Percentiles rank a stretch among this genome's conserved stretches.
Evolutionary conservation across 2,113 vertebrate genomes (phyloP).

Genomic region (Xiphorhynchus elegans): DNA sequence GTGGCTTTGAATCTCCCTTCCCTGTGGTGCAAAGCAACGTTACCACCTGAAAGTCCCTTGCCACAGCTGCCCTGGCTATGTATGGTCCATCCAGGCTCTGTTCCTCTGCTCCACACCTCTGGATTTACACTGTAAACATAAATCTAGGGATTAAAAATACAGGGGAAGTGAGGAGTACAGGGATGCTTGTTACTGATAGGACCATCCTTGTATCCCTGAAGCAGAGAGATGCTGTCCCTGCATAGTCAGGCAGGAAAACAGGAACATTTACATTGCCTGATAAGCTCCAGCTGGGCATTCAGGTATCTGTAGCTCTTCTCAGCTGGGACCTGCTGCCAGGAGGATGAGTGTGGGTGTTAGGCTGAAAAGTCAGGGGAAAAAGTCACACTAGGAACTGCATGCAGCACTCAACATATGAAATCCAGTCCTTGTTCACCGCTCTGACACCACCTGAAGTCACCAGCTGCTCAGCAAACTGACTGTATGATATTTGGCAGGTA

Average conservation of each 20-base stretch:
- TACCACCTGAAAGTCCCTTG: background rate
- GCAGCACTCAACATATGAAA: background rate
- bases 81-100: background rate
- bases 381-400: background rate
- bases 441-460: background rate
- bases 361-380: background rate
- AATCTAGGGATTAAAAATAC: background rate
- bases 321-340: background rate
- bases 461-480: fast-evolving
- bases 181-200: fast-evolving
- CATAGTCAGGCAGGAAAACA: background rate
- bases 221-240: background rate
- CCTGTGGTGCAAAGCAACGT: background rate
- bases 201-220: background rate
- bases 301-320: background rate
- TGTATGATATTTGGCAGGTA: background rate
- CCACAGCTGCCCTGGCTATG: background rate
- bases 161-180: background rate
- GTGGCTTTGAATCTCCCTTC: background rate
- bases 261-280: background rate
- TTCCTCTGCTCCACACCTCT: background rate
- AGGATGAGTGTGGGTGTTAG: background rate
- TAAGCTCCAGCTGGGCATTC: background rate
- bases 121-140: background rate
- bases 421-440: background rate